Evolutionary conservation across 1,140 invertebrate species (phyloP), one percentile per base, ranked within the genome.

Genomic region (Danaus melanippus): DNA sequence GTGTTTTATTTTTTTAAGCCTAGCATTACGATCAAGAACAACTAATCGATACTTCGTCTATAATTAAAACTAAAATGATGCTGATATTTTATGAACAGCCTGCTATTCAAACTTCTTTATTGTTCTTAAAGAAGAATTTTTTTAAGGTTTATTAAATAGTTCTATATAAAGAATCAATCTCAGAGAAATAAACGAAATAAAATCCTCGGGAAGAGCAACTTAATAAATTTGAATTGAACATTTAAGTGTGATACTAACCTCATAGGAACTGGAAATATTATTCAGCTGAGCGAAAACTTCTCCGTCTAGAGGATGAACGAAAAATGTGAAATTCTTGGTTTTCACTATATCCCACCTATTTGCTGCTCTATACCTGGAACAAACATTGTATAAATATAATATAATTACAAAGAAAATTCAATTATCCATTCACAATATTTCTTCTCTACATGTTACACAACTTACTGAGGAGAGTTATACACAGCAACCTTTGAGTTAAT

Each of bases 211-310:
- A 9, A 10, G n/a, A 42, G 10, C 47, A 47, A 40, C 42, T n/a
- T 10, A 46, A 12, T n/a, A 32, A 32, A 8, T 32, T 1, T 2
- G 6, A 32, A 32, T 3, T 32, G 4, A 32, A 32, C 7, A 32
- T 8, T 8, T 32, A 32, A 32, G 21, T 46, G 85, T 74, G 69
- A 52, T 46, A 75, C 74, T 87, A 76, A 90, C 90, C 67, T 88
- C 84, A 65, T 91, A 92, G 12, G 88, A 87, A 3, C 88, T 89
- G 0, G 90, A 90, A 45, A 92, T 85, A 54, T 92, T 92, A n/a
- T 92, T 89, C n/a, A 92, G 86, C 71, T 92, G 91, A 0, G 90
- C 89, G 69, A 92, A 92, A 10, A 92, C 89, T 76, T 93, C 91
- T 2, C 91, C 92, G 68, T 93, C 91, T 7, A 93, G 64, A 0